Evolutionary conservation across 1,140 invertebrate genomes (phyloP).

Genomic region (Aphelenchoides besseyi): DNA sequence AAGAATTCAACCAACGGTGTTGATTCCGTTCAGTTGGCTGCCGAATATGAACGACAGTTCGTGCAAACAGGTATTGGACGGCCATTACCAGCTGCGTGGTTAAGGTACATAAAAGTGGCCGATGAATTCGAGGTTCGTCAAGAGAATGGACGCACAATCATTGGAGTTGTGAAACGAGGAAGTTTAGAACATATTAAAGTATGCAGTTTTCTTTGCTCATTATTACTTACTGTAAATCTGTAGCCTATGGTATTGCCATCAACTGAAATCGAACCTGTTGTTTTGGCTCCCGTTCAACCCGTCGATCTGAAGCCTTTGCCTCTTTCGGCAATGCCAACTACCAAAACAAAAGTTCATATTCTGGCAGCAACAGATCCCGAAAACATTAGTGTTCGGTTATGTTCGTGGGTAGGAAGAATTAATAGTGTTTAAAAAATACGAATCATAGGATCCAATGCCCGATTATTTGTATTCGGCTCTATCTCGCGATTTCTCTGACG

Average conservation of each 20-base stretch:
- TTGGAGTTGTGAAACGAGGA: constrained; percentile 9
- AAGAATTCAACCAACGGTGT: constrained; percentile 10
- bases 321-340: constrained; percentile 10
- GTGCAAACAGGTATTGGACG: constrained; percentile 6
- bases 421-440: neutral
- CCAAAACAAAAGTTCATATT: constrained; percentile 20
- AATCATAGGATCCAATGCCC: constrained; percentile 13
- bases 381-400: constrained; percentile 16
- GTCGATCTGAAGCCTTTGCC: constrained; percentile 15
- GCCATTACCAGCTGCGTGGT: constrained; percentile 20
- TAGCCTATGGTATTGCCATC: neutral
- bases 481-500: constrained; percentile 1
- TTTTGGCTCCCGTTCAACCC: neutral
- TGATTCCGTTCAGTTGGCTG: neutral
- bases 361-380: constrained; percentile 16
- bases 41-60: constrained; percentile 17
- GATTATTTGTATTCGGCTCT: constrained; percentile 21
- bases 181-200: constrained; percentile 11
- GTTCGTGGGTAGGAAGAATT: constrained; percentile 3
- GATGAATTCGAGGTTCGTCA: constrained; percentile 18
- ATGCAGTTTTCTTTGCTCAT: neutral
- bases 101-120: constrained; percentile 17
- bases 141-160: constrained; percentile 5
- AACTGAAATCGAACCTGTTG: neutral
- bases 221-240: constrained; percentile 10